Conservation (phyloP, 1,140 invertebrate genomes). For the Bombyx mori region DNA sequence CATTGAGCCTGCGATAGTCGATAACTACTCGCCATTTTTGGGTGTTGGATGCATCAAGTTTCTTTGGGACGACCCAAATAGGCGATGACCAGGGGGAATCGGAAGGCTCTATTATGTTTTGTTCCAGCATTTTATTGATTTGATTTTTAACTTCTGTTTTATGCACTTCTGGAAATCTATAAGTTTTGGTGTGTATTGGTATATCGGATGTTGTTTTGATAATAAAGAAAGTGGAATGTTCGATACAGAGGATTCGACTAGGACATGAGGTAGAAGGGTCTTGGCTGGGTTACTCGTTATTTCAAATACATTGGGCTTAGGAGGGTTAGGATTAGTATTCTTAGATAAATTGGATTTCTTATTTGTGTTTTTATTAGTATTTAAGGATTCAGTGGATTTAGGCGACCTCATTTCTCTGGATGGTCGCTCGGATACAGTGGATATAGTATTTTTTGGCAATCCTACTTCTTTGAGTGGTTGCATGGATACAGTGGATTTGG, state of each 20-base stretch:
- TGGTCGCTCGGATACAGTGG: no score
- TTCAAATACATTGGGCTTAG: conserved; percentile 6
- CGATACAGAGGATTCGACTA: conserved; percentile 9
- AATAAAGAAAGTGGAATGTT: conserved; percentile 12
- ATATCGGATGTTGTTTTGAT: not conserved
- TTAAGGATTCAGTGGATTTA: conserved; percentile 2
- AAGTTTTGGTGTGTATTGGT: conserved; percentile 22
- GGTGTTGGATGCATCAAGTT: conserved; percentile 15
- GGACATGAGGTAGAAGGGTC: conserved; percentile 8
- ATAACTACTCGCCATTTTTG: conserved; percentile 20
- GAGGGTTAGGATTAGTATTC: not conserved
- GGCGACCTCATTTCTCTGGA: no score
- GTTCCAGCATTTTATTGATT: conserved; percentile 26
- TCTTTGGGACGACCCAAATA: conserved; percentile 9
- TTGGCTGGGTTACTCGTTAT: conserved; percentile 7
- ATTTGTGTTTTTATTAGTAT: no score
- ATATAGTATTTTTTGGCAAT: no score
- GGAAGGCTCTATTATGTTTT: conserved; percentile 34
- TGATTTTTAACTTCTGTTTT: conserved; percentile 22
- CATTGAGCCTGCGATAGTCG: conserved; percentile 17
- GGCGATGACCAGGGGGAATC: conserved; percentile 15
- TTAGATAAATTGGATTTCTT: not conserved
- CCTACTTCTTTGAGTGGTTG: no score
- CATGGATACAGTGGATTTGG: no score
- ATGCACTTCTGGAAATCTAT: conserved; percentile 22